A percentile compares a stretch with the other conserved stretches of the same genome.
Evolutionary conservation across 2,888 invertebrate genomes (phyloP).

Genomic region (Sesia bembeciformis): DNA sequence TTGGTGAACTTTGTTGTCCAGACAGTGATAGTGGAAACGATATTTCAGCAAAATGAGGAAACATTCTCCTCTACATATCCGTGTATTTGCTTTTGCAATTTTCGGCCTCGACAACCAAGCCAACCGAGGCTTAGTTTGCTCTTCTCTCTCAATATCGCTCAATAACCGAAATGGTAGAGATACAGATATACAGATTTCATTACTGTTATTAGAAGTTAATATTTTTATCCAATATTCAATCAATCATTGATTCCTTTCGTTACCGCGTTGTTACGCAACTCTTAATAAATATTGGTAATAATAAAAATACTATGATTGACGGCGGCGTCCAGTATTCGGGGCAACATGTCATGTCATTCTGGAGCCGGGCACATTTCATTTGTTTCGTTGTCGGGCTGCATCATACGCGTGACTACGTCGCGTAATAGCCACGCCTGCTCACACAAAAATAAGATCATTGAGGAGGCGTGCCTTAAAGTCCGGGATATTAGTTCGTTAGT

Average conservation of each 20-base stretch:
- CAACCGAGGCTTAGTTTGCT: no score
- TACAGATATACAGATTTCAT: no score
- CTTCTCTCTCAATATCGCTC: not conserved
- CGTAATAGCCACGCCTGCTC: not conserved
- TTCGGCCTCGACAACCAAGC: not conserved
- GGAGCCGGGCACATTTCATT: not conserved
- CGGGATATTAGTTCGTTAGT: no score
- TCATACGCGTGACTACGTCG: slow-evolving; percentile 1
- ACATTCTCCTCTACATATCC: not conserved
- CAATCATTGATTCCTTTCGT: no score
- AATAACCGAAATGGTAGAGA: no score
- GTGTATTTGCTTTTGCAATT: not conserved
- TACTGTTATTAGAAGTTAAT: no score
- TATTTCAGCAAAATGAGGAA: not conserved
- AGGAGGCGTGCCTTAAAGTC: no score
- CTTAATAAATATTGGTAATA: no score
- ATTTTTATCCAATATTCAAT: no score
- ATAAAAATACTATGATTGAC: not conserved
- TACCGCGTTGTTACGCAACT: no score
- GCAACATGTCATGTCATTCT: slow-evolving; percentile 1
- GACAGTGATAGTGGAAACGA: not conserved
- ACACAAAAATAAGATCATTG: not conserved
- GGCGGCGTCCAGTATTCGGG: not conserved
- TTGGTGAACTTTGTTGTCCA: not conserved
- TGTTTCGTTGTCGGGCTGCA: slow-evolving; percentile 1